Conservation (phyloP, 2,797 vertebrate species). For the Luscinia megarhynchos region DNA sequence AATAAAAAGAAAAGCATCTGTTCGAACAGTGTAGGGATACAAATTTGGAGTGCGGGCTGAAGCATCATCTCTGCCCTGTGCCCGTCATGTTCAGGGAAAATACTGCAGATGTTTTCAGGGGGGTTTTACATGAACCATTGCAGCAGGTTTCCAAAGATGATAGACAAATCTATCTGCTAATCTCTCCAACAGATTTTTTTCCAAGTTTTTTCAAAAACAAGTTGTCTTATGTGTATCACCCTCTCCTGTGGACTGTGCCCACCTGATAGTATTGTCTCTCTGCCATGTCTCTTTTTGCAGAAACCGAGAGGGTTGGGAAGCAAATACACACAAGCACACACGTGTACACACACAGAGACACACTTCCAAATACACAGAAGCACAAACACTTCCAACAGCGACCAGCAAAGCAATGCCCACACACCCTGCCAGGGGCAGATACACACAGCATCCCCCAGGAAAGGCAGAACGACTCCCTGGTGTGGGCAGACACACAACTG, state of each 20-base stretch:
- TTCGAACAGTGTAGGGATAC: background rate
- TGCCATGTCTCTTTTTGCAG: background rate
- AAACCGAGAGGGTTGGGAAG: background rate
- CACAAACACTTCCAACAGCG: background rate
- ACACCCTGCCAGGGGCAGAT: background rate
- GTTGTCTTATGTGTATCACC: background rate
- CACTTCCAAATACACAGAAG: background rate
- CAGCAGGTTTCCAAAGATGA: slow-evolving; percentile 24
- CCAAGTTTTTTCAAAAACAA: background rate
- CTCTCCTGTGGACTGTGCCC: background rate
- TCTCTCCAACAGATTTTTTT: slow-evolving; percentile 4
- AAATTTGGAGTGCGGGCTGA: slow-evolving; percentile 22
- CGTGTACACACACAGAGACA: accelerated
- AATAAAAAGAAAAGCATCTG: slow-evolving; percentile 52
- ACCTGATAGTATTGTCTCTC: background rate
- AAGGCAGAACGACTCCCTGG: background rate
- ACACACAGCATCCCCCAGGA: background rate
- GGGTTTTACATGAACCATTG: slow-evolving; percentile 8
- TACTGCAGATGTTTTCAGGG: slow-evolving; percentile 41
- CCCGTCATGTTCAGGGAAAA: background rate
- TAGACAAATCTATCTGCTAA: background rate
- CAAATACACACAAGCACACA: background rate
- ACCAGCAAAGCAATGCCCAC: background rate
- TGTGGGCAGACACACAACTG: background rate
- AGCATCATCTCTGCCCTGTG: slow-evolving; percentile 19